Evolutionary conservation across 2,113 vertebrate species (phyloP).

Genomic region (Mellivora capensis): DNA sequence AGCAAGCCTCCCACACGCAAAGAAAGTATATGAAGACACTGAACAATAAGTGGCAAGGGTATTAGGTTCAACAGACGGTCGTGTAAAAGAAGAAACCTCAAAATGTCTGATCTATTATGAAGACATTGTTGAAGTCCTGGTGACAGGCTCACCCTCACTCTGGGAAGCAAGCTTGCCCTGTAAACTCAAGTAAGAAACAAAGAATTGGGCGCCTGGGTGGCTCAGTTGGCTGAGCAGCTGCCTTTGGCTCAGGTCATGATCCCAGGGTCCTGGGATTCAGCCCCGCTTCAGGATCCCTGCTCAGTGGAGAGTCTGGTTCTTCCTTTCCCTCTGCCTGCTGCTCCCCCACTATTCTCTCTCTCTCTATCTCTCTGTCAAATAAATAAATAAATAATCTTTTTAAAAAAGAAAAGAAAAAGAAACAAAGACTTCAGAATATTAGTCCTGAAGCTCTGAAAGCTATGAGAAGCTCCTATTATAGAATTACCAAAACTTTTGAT

Average conservation of each 20-base stretch:
- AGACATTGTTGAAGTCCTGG: background rate
- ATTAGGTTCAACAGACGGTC: background rate
- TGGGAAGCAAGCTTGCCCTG: background rate
- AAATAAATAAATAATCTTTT: no score
- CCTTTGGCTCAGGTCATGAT: no score
- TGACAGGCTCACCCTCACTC: background rate
- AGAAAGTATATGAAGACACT: background rate
- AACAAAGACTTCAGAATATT: background rate
- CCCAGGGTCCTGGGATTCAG: no score
- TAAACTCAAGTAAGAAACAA: background rate
- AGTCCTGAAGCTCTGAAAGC: background rate
- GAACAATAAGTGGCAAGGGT: background rate
- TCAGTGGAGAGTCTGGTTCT: no score
- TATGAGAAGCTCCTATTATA: background rate
- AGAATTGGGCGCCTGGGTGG: background rate
- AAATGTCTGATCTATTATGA: background rate
- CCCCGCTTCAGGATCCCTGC: no score
- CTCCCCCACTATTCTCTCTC: no score
- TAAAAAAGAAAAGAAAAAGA: background rate
- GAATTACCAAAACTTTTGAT: background rate
- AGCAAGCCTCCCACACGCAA: background rate
- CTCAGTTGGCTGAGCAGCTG: no score
- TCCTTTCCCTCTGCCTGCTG: no score
- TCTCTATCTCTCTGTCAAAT: no score
- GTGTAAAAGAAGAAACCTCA: background rate